These are phyloP conservation scores for Pristis pectinata DNA, from an alignment of 2,797 vertebrate genomes.

Conservation along the genomic window DNA sequence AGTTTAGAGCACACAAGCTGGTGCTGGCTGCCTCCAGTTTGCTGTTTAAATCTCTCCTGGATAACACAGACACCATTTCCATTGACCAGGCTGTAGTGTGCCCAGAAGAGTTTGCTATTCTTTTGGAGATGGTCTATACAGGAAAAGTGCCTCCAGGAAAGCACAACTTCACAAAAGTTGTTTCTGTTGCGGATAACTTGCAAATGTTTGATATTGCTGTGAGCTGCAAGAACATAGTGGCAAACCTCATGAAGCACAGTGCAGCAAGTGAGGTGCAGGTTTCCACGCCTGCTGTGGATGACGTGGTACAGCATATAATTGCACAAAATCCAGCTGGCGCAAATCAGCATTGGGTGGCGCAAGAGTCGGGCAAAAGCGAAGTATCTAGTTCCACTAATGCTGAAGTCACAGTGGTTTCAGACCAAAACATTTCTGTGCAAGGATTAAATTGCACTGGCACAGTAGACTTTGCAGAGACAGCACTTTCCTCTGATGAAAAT, in stretches of 20 bases:
- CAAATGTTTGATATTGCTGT: slow-evolving; percentile 86
- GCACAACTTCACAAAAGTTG: slow-evolving; percentile 72
- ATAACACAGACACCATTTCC: slow-evolving; percentile 69
- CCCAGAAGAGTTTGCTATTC: slow-evolving; percentile 71
- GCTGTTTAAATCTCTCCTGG: slow-evolving; percentile 56
- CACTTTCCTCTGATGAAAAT: background rate
- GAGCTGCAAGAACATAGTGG: slow-evolving; percentile 75
- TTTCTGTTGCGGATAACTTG: slow-evolving; percentile 74
- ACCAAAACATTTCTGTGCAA: background rate
- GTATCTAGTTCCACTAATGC: slow-evolving; percentile 31
- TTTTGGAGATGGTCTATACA: slow-evolving; percentile 76
- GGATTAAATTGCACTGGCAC: background rate
- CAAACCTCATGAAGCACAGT: slow-evolving; percentile 58
- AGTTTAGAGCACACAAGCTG: slow-evolving; percentile 73
- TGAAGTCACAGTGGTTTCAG: background rate
- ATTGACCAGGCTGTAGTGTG: slow-evolving; percentile 69
- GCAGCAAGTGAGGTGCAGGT: background rate
- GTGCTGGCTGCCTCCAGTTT: slow-evolving; percentile 78
- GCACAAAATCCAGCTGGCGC: background rate
- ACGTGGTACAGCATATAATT: background rate
- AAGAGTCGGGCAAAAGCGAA: background rate
- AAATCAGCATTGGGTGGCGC: background rate
- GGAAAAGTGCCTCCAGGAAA: slow-evolving; percentile 74
- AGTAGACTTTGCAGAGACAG: background rate
- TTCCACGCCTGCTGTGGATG: background rate